These are phyloP conservation scores for Tichodroma muraria DNA, from an alignment of 2,113 vertebrate genomes.

Conservation along the genomic window DNA sequence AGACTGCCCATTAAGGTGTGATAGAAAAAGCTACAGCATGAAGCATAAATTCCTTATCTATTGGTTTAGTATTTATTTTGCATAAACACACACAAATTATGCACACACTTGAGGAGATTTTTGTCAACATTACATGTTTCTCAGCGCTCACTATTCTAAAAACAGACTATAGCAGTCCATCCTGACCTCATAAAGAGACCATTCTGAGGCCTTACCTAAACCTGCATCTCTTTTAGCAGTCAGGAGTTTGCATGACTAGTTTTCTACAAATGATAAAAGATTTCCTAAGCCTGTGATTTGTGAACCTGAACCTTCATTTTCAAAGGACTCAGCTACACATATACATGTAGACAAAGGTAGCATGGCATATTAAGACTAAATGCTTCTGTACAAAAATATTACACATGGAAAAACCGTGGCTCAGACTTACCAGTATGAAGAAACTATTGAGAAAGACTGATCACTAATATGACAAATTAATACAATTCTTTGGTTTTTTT, in stretches of 20 bases:
- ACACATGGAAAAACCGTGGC: not conserved
- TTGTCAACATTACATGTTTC: not conserved
- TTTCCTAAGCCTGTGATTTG: not conserved
- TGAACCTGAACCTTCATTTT: not conserved
- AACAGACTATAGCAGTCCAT: not conserved
- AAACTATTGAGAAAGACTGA: not conserved
- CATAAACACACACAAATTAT: not conserved
- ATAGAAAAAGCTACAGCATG: not conserved
- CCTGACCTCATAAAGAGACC: not conserved
- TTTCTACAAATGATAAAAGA: not conserved
- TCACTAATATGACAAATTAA: not conserved
- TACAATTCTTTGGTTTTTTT: not conserved
- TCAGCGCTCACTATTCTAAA: not conserved
- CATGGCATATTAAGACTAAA: not conserved
- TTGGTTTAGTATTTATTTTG: not conserved
- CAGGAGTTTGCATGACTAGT: not conserved
- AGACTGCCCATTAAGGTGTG: not conserved
- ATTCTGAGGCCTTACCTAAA: not conserved
- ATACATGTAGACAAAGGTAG: not conserved
- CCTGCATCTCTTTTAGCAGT: not conserved
- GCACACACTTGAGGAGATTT: not conserved
- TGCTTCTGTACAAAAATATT: not conserved
- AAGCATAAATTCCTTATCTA: not conserved
- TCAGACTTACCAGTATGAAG: not conserved
- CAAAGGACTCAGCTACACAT: not conserved